These are phyloP conservation scores for Melanotaenia duboulayi DNA, from an alignment of 2,113 vertebrate species.

Conservation along the genomic window DNA sequence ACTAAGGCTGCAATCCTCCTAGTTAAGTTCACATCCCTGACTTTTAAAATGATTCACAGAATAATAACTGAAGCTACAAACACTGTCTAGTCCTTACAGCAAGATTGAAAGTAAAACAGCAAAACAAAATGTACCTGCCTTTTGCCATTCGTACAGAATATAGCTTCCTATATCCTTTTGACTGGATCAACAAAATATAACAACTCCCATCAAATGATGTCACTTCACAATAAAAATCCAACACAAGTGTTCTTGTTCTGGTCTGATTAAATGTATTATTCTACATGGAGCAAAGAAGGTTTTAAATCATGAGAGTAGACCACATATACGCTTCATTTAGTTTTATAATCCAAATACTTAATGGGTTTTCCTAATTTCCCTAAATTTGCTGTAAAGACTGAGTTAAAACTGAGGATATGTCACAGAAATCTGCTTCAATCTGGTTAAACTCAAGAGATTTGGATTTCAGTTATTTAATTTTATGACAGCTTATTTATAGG, in stretches of 20 bases:
- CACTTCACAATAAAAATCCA: constrained; percentile 6
- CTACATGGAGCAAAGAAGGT: neutral
- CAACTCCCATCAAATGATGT: constrained; percentile 15
- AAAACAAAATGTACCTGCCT: constrained; percentile 11
- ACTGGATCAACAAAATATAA: constrained; percentile 50
- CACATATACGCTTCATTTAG: neutral
- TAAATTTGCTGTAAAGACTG: neutral
- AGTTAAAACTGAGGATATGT: neutral
- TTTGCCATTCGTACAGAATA: neutral
- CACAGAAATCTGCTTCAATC: neutral
- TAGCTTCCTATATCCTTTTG: constrained; percentile 32
- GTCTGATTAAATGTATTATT: neutral
- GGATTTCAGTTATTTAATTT: neutral
- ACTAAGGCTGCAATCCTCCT: neutral
- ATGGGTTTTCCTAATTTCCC: neutral
- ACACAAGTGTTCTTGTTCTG: neutral
- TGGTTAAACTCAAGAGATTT: neutral
- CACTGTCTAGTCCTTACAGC: neutral
- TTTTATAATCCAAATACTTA: neutral
- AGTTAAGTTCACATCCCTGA: neutral
- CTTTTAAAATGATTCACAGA: too few relatives aligned
- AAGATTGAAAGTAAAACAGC: neutral
- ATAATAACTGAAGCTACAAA: neutral
- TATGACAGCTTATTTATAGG: neutral
- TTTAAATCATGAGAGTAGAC: neutral